Conservation (phyloP, 2,113 vertebrate species). For the Chaenogobius annularis region DNA sequence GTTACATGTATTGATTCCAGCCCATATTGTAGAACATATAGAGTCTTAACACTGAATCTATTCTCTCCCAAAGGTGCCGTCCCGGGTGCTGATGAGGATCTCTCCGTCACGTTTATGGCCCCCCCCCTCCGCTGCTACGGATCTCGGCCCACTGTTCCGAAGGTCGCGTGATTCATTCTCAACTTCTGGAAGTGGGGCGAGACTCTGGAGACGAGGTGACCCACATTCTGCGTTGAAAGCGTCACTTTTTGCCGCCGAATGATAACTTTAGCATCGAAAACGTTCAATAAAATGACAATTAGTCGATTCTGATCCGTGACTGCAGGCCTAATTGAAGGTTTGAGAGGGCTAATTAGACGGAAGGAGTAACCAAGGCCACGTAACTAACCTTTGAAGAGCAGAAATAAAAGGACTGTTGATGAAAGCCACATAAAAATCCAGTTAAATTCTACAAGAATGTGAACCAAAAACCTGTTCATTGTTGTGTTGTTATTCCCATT, state of each 20-base stretch:
- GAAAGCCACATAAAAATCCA: no score
- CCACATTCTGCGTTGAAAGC: conserved; percentile 38
- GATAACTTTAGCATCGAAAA: not conserved
- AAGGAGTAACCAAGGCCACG: not conserved
- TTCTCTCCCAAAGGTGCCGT: conserved; percentile 46
- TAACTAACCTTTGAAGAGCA: not conserved
- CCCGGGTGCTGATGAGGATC: conserved; percentile 61
- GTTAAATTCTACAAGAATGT: no score
- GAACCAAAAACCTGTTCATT: no score
- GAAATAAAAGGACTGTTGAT: no score
- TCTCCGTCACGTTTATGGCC: conserved; percentile 39
- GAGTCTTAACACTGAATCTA: conserved; percentile 62
- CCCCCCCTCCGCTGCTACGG: no score
- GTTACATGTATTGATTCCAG: not conserved
- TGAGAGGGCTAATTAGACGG: not conserved
- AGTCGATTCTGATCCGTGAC: no score
- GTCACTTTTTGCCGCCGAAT: not conserved
- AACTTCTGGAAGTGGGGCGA: conserved; percentile 52
- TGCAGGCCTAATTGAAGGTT: not conserved
- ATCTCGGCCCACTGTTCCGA: conserved; percentile 17
- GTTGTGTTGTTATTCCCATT: no score
- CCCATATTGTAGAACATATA: conserved; percentile 2
- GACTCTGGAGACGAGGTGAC: conserved; percentile 40
- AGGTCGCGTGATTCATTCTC: conserved; percentile 43
- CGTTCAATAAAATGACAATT: no score